Conservation (phyloP, 2,888 invertebrate genomes). For the Hypolimnas misippus region DNA sequence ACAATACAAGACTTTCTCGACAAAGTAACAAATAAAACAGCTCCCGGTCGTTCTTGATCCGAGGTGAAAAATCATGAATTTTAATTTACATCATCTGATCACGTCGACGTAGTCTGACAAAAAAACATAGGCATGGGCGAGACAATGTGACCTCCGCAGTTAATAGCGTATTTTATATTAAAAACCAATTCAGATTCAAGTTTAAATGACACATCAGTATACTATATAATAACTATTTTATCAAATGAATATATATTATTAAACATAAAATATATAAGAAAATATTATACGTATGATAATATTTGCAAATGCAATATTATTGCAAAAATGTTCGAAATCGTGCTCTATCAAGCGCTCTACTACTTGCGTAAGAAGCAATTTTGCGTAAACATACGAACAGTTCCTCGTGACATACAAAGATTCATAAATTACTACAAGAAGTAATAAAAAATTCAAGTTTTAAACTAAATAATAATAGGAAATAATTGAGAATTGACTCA, state of each 20-base stretch:
- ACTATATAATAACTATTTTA: background rate
- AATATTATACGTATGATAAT: background rate
- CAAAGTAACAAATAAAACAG: constrained; percentile 9
- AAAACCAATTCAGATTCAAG: background rate
- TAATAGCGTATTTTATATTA: background rate
- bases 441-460: constrained; percentile 1
- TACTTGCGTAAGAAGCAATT: constrained; percentile 34
- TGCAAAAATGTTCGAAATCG: constrained; percentile 28
- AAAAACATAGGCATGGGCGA: constrained; percentile 1
- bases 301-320: constrained; percentile 19
- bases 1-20: constrained; percentile 1
- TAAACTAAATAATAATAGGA: background rate
- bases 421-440: constrained; percentile 9
- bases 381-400: constrained; percentile 35
- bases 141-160: background rate
- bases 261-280: background rate
- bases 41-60: background rate
- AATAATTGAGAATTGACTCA: background rate
- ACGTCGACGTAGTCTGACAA: background rate
- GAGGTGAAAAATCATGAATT: constrained; percentile 3
- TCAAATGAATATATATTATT: background rate
- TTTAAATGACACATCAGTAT: background rate
- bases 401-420: constrained; percentile 28
- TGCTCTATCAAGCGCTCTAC: constrained; percentile 30
- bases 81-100: background rate